phyloP scores from a whole-genome alignment of 2,113 vertebrate species.

The Guaruba guarouba region DNA sequence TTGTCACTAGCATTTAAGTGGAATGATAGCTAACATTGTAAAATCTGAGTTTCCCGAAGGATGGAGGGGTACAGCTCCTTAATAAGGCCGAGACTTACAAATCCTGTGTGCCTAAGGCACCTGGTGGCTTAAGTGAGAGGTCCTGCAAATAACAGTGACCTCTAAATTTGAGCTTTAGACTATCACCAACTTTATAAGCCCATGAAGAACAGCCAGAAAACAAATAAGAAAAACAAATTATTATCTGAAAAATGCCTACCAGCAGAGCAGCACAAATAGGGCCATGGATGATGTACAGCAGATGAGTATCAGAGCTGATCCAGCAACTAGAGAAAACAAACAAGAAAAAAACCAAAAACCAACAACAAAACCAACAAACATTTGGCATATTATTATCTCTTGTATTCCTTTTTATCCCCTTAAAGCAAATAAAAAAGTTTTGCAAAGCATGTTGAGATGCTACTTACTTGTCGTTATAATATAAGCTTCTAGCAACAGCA shows the following conservation, averaged over 20 bases:
- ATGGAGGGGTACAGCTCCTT: neutral
- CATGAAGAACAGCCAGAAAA: neutral
- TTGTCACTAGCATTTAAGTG: neutral
- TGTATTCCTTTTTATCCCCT: neutral
- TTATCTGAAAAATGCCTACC: slow-evolving; percentile 75
- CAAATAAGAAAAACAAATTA: neutral
- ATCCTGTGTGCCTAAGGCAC: neutral
- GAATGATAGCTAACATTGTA: neutral
- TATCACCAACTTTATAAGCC: neutral
- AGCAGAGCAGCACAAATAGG: slow-evolving; percentile 94
- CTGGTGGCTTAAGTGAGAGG: neutral
- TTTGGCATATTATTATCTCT: neutral
- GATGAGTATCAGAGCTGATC: slow-evolving; percentile 95
- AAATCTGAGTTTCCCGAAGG: neutral
- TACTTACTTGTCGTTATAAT: slow-evolving; percentile 97
- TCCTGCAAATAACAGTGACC: neutral
- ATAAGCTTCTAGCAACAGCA: slow-evolving; percentile 89
- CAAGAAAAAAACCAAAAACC: neutral
- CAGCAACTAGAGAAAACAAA: slow-evolving; percentile 84
- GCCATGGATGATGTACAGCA: slow-evolving; percentile 96
- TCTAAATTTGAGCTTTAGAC: neutral
- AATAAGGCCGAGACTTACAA: neutral
- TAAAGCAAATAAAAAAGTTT: neutral
- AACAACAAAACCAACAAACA: neutral
- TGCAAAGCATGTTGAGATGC: neutral